Conservation (phyloP, 2,888 invertebrate species). For the Baronia brevicornis region DNA sequence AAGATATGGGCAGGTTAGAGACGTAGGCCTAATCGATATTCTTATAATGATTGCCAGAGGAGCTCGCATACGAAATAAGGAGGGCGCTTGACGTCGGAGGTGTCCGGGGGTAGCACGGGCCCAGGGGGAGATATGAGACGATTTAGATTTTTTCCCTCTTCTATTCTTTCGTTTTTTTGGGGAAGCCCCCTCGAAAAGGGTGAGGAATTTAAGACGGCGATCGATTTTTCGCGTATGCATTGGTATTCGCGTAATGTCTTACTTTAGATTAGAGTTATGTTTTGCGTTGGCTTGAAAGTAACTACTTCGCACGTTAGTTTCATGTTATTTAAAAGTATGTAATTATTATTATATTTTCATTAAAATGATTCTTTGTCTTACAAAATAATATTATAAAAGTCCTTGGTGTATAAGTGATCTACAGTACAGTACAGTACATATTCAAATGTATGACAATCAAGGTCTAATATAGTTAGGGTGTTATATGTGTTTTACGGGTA, state of each 20-base stretch:
- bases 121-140: constrained; percentile 71
- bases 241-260: constrained; percentile 75
- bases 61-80: constrained; percentile 77
- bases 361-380: too few species aligned
- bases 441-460: too few species aligned
- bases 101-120: constrained; percentile 52
- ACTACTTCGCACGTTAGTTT: too few species aligned
- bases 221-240: constrained; percentile 75
- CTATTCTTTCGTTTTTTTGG: constrained; percentile 75
- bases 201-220: constrained; percentile 76
- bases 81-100: constrained; percentile 69
- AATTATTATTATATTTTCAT: too few species aligned
- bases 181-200: constrained; percentile 74
- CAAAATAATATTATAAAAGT: too few species aligned
- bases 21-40: constrained; percentile 74
- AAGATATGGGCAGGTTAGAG: constrained; percentile 71
- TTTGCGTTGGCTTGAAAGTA: constrained; percentile 34
- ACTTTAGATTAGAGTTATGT: constrained; percentile 72
- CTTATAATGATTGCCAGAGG: constrained; percentile 76
- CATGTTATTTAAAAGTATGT: too few species aligned
- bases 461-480: too few species aligned
- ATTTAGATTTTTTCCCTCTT: constrained; percentile 77
- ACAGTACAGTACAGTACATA: too few species aligned
- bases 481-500: too few species aligned
- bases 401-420: too few species aligned